A percentile compares a stretch with the other conserved stretches of the same genome.
Evolutionary conservation across 2,113 vertebrate species (phyloP).

Genomic region (Onychostoma macrolepis): DNA sequence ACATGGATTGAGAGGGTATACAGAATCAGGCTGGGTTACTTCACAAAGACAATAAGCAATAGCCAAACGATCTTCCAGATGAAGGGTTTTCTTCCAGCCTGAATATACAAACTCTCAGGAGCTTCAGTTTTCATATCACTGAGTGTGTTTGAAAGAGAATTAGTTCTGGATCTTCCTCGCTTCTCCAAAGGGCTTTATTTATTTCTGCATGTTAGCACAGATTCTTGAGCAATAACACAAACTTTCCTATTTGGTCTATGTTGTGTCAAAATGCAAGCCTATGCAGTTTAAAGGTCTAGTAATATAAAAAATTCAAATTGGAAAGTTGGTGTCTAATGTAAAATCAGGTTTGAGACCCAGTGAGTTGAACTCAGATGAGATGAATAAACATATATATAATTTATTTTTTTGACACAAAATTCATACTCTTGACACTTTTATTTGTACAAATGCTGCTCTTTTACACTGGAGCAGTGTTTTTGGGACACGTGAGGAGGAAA

Average conservation of each 20-base stretch:
- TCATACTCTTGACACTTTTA: neutral
- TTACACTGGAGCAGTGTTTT: neutral
- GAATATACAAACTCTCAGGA: conserved; percentile 32
- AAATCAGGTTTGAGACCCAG: neutral
- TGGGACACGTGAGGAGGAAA: neutral
- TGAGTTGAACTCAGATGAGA: neutral
- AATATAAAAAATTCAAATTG: neutral
- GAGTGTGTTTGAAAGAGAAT: conserved; percentile 39
- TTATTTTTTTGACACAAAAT: neutral
- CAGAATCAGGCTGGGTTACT: conserved; percentile 30
- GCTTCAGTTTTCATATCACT: conserved; percentile 41
- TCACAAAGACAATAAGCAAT: conserved; percentile 43
- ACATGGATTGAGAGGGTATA: neutral
- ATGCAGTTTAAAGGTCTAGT: neutral
- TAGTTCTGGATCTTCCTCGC: conserved; percentile 21
- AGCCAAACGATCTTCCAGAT: conserved; percentile 19
- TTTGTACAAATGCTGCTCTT: neutral
- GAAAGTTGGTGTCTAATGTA: neutral
- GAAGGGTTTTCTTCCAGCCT: conserved; percentile 15
- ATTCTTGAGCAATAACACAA: neutral
- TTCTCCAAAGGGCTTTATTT: conserved; percentile 42
- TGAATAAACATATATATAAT: no score
- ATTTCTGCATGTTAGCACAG: conserved; percentile 18
- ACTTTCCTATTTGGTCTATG: neutral
- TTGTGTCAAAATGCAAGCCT: neutral